A percentile compares a stretch with the other conserved stretches of the same genome.
Evolutionary conservation across 2,888 invertebrate genomes (phyloP).

Genomic region (Plutella xylostella): DNA sequence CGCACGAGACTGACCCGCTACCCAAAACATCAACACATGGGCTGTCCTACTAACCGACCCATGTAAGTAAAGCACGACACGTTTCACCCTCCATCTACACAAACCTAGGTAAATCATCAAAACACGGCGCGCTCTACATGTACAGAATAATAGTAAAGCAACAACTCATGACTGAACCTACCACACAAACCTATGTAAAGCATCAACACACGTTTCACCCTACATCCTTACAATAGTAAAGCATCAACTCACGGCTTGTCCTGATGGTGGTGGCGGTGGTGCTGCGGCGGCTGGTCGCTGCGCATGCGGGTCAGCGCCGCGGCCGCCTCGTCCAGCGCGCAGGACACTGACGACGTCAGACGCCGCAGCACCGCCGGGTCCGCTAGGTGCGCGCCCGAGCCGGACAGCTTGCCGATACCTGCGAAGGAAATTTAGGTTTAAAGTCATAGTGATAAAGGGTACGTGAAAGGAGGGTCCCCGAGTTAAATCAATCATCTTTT

Average conservation of each 20-base stretch:
- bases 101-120: background rate
- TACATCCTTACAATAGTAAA: background rate
- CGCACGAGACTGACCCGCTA: conserved; percentile 91
- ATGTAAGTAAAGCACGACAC: too few species aligned
- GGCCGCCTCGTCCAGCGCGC: conserved; percentile 96
- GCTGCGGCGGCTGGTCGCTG: conserved; percentile 83
- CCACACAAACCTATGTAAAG: too few species aligned
- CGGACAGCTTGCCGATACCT: conserved; percentile 87
- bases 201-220: background rate
- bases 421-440: too few species aligned
- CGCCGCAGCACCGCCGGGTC: conserved; percentile 90
- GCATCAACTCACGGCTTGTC: conserved; percentile 61
- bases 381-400: conserved; percentile 86
- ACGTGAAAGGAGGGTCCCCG: too few species aligned
- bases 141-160: too few species aligned
- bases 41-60: too few species aligned
- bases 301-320: conserved; percentile 97
- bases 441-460: too few species aligned
- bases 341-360: conserved; percentile 89
- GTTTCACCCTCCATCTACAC: too few species aligned
- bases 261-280: conserved; percentile 51
- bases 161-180: too few species aligned
- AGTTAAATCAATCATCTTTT: too few species aligned
- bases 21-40: too few species aligned
- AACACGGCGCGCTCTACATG: too few species aligned